phyloP scores from a whole-genome alignment of 2,888 invertebrate genomes.

The Drosophila merina region DNA sequence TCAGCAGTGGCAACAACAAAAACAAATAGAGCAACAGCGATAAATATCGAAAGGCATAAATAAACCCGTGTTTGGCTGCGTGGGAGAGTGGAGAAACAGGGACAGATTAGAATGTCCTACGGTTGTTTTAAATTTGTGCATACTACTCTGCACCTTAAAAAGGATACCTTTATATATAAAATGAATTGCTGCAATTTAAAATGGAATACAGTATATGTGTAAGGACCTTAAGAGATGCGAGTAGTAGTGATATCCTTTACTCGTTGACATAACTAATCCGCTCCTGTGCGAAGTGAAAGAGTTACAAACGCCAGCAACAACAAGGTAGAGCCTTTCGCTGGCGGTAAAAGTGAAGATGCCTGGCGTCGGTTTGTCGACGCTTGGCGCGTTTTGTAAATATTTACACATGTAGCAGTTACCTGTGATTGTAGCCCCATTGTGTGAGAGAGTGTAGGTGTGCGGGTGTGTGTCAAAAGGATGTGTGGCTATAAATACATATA shows the following conservation, averaged over 20 bases:
- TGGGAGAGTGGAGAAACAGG: conserved; percentile 24
- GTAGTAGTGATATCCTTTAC: not conserved
- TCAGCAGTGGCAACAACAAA: conserved; percentile 39
- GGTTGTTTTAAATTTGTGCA: not conserved
- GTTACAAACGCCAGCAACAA: conserved; percentile 26
- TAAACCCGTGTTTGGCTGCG: conserved; percentile 49
- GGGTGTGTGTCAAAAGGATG: conserved; percentile 7
- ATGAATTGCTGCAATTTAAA: not conserved
- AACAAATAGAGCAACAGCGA: conserved; percentile 41
- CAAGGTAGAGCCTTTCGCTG: conserved; percentile 49
- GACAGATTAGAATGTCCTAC: not conserved
- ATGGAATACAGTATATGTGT: not conserved
- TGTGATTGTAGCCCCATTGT: conserved; percentile 66
- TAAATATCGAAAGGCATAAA: conserved; percentile 73
- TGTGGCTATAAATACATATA: conserved; percentile 42
- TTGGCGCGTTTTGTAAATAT: conserved; percentile 80
- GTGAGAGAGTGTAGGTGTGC: conserved; percentile 6
- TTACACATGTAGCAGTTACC: conserved; percentile 79
- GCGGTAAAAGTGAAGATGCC: conserved; percentile 63
- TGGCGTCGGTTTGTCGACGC: conserved; percentile 73
- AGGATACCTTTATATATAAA: not conserved
- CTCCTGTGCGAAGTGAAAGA: conserved; percentile 32
- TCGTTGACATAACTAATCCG: not conserved
- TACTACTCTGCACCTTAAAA: not conserved
- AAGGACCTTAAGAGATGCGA: no score